phyloP scores from a whole-genome alignment of 2,888 invertebrate genomes.

The Augochlorella aurata region DNA sequence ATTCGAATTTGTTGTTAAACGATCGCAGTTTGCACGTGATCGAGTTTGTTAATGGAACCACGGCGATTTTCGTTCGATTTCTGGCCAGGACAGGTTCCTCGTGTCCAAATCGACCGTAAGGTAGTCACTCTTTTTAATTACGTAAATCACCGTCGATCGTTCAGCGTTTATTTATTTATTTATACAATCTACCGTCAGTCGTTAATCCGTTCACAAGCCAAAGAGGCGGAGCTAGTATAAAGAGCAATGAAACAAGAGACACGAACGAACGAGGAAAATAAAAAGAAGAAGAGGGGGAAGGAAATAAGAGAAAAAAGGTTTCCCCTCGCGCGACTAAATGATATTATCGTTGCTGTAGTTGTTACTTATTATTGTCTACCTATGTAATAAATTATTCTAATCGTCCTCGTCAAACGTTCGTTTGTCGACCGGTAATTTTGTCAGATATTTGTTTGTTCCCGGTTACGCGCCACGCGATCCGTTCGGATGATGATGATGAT shows the following conservation, averaged over 20 bases:
- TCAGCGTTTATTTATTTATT: conserved; percentile 64
- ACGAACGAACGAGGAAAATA: conserved; percentile 37
- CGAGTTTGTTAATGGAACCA: neutral
- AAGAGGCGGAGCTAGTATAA: conserved; percentile 80
- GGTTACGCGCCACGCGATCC: neutral
- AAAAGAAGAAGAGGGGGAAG: neutral
- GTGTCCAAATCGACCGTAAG: conserved; percentile 14
- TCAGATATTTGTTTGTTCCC: conserved; percentile 9
- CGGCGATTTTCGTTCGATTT: neutral
- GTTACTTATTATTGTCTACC: conserved; percentile 42
- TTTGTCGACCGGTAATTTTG: neutral
- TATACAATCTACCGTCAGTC: conserved; percentile 76
- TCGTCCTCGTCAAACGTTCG: conserved; percentile 28
- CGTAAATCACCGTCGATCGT: neutral
- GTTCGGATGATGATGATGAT: neutral
- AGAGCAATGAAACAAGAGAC: too few relatives aligned
- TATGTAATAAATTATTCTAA: conserved; percentile 37
- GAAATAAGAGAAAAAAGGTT: neutral
- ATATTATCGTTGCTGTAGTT: conserved; percentile 47
- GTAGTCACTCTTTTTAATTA: conserved; percentile 23
- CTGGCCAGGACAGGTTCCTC: conserved; percentile 25
- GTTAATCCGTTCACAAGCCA: conserved; percentile 79
- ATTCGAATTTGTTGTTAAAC: too few relatives aligned
- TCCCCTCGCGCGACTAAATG: conserved; percentile 37
- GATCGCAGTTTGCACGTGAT: too few relatives aligned